Evolutionary conservation across 2,113 vertebrate genomes (phyloP), one percentile per base, ranked within the genome.

Genomic region (Ammodytes dubius): DNA sequence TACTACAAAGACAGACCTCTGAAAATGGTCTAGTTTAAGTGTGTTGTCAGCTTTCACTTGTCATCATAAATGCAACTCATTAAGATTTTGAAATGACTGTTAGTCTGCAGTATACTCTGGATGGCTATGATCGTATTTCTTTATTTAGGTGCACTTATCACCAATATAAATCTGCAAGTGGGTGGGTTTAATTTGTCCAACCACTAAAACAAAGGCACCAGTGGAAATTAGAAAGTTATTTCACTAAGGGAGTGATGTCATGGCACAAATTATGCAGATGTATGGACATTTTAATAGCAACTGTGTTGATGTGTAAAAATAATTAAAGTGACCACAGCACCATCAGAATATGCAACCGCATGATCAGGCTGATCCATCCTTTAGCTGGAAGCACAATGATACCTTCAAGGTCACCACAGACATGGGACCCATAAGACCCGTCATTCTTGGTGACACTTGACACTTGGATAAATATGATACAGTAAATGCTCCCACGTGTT

Each of bases 381-480:
- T 70, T 43, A 68, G 64, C 72, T 50, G 70, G 61, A 77, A 73
- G 57, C 58, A 57, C 72, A 74, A 45, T 54, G 19, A 69, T 72
- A 72, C 45, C 82, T 81, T 58, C 71, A 79, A 76, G 78, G 61
- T 78, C 47, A 68, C 19, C 58, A n/a, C 52, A 46, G 65, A 65
- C 37, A 74, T 67, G 27, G 27, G 27, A 27, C 27, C 27, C 27
- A 27, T 27, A 27, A 27, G 27, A 17, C 45, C 52, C 65, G 47
- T 77, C 46, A 77, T 68, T 54, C 81, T 69, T 61, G 8, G 60
- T 58, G 82, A 75, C 76, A 79, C 63, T 70, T 77, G 19, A 60
- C 58, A 66, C 67, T 17, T 80, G 60, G 46, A 43, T 47, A 65
- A 70, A 87, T 49, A 70, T 67, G 11, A 27, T 39, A 43, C 3